Conservation (phyloP, 2,797 vertebrate species). For the Rhynchonycteris naso region DNA sequence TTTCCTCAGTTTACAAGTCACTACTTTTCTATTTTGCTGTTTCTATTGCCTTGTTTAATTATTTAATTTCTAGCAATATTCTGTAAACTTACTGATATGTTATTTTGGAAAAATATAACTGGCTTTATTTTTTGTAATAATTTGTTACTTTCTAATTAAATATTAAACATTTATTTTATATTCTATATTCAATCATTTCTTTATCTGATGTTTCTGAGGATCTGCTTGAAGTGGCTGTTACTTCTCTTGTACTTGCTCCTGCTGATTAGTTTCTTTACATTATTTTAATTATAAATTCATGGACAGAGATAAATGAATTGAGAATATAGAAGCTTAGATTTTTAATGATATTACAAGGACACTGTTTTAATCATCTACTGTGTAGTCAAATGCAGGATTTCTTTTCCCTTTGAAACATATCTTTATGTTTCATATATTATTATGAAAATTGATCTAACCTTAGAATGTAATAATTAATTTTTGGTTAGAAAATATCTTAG, state of each 20-base stretch:
- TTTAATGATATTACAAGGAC: neutral
- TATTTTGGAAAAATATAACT: conserved; percentile 37
- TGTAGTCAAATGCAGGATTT: neutral
- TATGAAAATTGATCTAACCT: neutral
- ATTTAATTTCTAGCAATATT: conserved; percentile 42
- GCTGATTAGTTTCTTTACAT: neutral
- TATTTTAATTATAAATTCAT: neutral
- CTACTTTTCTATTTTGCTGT: neutral
- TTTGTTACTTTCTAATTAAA: neutral
- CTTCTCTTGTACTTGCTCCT: neutral
- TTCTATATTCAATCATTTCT: neutral
- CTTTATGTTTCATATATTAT: neutral
- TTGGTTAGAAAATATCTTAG: neutral
- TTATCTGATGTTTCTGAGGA: neutral
- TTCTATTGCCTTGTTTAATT: conserved; percentile 1
- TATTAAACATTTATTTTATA: neutral
- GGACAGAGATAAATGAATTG: neutral
- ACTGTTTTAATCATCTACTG: neutral
- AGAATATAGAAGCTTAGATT: neutral
- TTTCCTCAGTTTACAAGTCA: conserved; percentile 32
- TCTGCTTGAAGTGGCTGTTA: neutral
- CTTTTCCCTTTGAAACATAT: neutral
- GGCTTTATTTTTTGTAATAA: neutral
- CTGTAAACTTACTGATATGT: neutral
- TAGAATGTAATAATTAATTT: neutral